These are phyloP conservation scores for Chrysaora quinquecirrha DNA, from an alignment of 30 jellyfish, hydroid and myxozoan genomes.

Conservation along the genomic window DNA sequence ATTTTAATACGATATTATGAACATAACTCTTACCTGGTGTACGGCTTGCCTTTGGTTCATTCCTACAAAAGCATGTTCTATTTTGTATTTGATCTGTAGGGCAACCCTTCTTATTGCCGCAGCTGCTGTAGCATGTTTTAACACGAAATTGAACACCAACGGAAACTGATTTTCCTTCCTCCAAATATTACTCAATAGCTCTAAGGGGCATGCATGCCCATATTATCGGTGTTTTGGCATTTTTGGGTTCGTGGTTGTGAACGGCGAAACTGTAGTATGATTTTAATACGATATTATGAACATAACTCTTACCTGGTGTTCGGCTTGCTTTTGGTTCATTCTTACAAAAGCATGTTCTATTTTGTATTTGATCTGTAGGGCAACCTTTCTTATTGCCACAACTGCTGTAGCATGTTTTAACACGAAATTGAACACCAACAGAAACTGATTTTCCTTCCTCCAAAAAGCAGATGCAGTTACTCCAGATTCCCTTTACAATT, in stretches of 20 bases:
- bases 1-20: no score
- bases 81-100: slow-evolving; percentile 66
- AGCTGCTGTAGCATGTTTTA: slow-evolving; percentile 66
- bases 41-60: slow-evolving; percentile 14
- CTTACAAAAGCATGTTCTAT: slow-evolving; percentile 61
- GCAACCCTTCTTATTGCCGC: slow-evolving; percentile 66
- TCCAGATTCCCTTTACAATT: slow-evolving; percentile 56
- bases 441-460: slow-evolving; percentile 62
- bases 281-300: no score
- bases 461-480: slow-evolving; percentile 63
- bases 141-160: slow-evolving; percentile 73
- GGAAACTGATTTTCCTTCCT: slow-evolving; percentile 55
- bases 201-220: no score
- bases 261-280: no score
- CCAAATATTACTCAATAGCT: no score
- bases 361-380: slow-evolving; percentile 64
- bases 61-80: slow-evolving; percentile 58
- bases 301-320: slow-evolving; percentile 30
- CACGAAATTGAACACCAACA: slow-evolving; percentile 70
- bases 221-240: no score
- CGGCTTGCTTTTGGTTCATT: slow-evolving; percentile 18
- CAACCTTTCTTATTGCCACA: slow-evolving; percentile 68
- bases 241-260: no score
- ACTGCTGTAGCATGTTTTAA: slow-evolving; percentile 65
- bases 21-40: slow-evolving; percentile 27